These are phyloP conservation scores for Ginglymostoma cirratum DNA, from an alignment of 2,113 vertebrate species.

Conservation along the genomic window DNA sequence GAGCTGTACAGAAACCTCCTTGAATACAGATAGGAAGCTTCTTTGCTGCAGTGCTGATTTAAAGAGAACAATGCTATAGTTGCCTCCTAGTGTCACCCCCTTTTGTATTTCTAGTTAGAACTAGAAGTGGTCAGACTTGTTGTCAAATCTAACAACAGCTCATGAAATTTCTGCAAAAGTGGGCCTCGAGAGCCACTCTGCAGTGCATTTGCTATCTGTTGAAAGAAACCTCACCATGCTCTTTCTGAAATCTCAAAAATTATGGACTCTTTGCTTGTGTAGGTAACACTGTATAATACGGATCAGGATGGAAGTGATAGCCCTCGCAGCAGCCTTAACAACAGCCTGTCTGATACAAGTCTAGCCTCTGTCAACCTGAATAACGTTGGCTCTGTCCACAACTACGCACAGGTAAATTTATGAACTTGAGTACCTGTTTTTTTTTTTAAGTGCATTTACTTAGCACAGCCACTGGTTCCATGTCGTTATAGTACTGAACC, in stretches of 20 bases:
- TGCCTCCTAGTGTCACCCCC: neutral
- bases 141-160: neutral
- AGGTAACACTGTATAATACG: conserved; percentile 83
- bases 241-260: neutral
- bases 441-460: neutral
- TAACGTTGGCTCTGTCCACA: conserved; percentile 82
- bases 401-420: conserved; percentile 73
- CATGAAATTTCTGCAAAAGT: neutral
- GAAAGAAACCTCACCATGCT: neutral
- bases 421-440: neutral
- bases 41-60: neutral
- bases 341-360: conserved; percentile 88
- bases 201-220: neutral
- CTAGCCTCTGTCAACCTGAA: conserved; percentile 85
- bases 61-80: neutral
- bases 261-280: conserved; percentile 44
- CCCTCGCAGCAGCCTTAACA: conserved; percentile 90
- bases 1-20: neutral
- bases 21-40: neutral
- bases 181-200: neutral
- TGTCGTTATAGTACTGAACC: neutral
- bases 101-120: neutral
- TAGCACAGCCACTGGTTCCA: too few relatives aligned
- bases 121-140: neutral
- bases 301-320: conserved; percentile 87